These are phyloP conservation scores for Motacilla alba DNA, from an alignment of 2,113 vertebrate species.

Conservation along the genomic window DNA sequence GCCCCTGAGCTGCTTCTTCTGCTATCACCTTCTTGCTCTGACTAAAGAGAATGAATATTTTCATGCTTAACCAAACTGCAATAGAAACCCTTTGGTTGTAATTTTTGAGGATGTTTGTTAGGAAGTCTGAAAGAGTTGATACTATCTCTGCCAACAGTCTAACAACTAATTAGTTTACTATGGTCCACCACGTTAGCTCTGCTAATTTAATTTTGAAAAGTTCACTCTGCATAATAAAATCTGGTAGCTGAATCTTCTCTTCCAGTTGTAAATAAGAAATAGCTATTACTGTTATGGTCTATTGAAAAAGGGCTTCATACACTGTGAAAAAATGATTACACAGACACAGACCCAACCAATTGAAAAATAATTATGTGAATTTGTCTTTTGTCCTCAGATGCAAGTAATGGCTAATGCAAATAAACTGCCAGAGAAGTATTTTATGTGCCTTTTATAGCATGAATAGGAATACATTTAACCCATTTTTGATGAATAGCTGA, in stretches of 20 bases:
- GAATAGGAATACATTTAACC: background rate
- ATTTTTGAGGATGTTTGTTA: background rate
- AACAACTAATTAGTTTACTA: slow-evolving; percentile 10
- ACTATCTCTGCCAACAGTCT: background rate
- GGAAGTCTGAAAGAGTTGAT: background rate
- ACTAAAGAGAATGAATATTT: background rate
- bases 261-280: slow-evolving; percentile 9
- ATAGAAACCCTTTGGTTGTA: background rate
- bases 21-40: background rate
- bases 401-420: slow-evolving; percentile 41
- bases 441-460: slow-evolving; percentile 1
- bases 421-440: slow-evolving; percentile 27
- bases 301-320: slow-evolving; percentile 11
- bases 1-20: background rate
- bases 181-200: background rate
- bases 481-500: background rate
- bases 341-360: slow-evolving; percentile 35
- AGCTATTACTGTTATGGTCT: background rate
- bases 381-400: slow-evolving; percentile 52
- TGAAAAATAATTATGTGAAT: slow-evolving; percentile 51
- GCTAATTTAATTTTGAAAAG: slow-evolving; percentile 38
- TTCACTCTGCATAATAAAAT: slow-evolving; percentile 7
- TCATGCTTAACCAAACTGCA: background rate
- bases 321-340: slow-evolving; percentile 27
- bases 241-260: background rate